Conservation (phyloP, 2,888 invertebrate genomes). For the Phasia obesa region DNA sequence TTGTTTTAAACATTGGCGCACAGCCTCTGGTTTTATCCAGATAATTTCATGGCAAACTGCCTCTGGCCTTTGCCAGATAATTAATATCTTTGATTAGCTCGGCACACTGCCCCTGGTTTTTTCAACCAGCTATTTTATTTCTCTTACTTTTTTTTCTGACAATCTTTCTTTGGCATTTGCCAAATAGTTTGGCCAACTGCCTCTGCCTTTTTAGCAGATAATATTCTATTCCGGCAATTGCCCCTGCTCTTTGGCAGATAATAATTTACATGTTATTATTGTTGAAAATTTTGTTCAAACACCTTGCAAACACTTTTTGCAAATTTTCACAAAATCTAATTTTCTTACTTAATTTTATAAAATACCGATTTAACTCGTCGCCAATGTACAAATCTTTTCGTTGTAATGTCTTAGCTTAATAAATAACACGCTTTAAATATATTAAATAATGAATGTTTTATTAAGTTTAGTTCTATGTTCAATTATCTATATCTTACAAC, state of each 20-base stretch:
- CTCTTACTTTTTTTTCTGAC: neutral
- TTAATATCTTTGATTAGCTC: neutral
- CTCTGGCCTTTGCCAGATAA: slow-evolving; percentile 36
- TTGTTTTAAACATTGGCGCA: slow-evolving; percentile 23
- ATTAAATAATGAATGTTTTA: neutral
- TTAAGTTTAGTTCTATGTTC: too few species aligned
- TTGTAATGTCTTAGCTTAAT: neutral
- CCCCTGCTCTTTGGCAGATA: slow-evolving; percentile 38
- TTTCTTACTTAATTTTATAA: slow-evolving; percentile 38
- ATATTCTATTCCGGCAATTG: slow-evolving; percentile 29
- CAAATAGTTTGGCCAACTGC: slow-evolving; percentile 42
- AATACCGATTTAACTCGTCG: slow-evolving; percentile 49
- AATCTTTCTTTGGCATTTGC: slow-evolving; percentile 14
- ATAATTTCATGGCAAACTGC: slow-evolving; percentile 24
- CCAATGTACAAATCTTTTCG: too few species aligned
- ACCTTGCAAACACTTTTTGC: slow-evolving; percentile 17
- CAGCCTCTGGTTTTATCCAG: slow-evolving; percentile 41
- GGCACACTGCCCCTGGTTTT: neutral
- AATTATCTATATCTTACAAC: too few species aligned
- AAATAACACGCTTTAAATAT: neutral
- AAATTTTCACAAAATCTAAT: slow-evolving; percentile 21
- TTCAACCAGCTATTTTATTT: neutral
- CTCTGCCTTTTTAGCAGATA: slow-evolving; percentile 42
- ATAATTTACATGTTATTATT: slow-evolving; percentile 23
- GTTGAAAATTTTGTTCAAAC: slow-evolving; percentile 21